Evolutionary conservation across 1,140 invertebrate genomes (phyloP).

Genomic region (Planococcus citri): DNA sequence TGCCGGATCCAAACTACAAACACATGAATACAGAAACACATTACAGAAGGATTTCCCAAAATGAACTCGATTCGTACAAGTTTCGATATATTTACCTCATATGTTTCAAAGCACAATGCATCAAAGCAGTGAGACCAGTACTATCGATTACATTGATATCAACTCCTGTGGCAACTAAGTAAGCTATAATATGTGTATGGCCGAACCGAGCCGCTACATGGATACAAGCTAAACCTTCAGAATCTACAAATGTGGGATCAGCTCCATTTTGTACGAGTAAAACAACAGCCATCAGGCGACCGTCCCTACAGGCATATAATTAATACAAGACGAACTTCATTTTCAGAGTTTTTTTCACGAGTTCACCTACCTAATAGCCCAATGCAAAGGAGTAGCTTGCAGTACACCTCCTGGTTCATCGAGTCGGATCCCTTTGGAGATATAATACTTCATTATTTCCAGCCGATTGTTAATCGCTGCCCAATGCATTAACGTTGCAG

Average conservation of each 20-base stretch:
- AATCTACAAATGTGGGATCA: slow-evolving; percentile 84
- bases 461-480: slow-evolving; percentile 94
- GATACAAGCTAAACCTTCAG: slow-evolving; percentile 89
- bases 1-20: slow-evolving; percentile 77
- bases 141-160: slow-evolving; percentile 78
- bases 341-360: no score
- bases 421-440: slow-evolving; percentile 74
- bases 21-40: slow-evolving; percentile 22
- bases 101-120: slow-evolving; percentile 79
- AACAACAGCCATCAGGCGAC: slow-evolving; percentile 86
- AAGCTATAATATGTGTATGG: slow-evolving; percentile 91
- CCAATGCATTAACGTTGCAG: slow-evolving; percentile 94
- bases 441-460: slow-evolving; percentile 80
- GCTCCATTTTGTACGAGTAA: slow-evolving; percentile 83
- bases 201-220: slow-evolving; percentile 96
- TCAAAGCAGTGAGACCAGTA: slow-evolving; percentile 91
- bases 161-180: slow-evolving; percentile 88
- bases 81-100: no score
- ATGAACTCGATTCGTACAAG: no score
- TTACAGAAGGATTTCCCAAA: no score
- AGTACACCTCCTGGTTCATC: slow-evolving; percentile 93
- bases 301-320: slow-evolving; percentile 51
- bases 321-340: neutral
- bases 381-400: slow-evolving; percentile 89
- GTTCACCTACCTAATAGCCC: slow-evolving; percentile 69